A percentile compares a stretch with the other conserved stretches of the same genome.
These are phyloP conservation scores for Actinostola sp. DNA, from an alignment of 92 coral and sea anemone genomes.

Conservation along the genomic window DNA sequence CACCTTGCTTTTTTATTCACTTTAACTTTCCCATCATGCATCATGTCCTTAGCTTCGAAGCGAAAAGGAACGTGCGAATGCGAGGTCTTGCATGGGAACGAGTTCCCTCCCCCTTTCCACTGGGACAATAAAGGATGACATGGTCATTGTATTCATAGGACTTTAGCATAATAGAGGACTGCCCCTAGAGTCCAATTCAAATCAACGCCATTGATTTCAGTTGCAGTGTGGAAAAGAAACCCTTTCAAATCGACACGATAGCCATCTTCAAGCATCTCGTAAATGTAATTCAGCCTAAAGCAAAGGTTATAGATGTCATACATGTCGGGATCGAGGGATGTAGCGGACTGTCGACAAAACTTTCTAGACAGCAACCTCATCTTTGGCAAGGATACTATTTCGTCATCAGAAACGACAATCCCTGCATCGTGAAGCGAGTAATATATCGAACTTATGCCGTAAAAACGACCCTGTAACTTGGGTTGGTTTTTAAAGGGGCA, in stretches of 20 bases:
- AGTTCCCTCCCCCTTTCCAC: too few relatives aligned
- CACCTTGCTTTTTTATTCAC: too few relatives aligned
- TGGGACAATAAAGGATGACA: too few relatives aligned
- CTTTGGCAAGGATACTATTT: constrained; percentile 8
- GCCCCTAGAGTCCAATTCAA: constrained; percentile 55
- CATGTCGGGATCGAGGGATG: not conserved
- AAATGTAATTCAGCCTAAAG: constrained; percentile 44
- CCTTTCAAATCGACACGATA: not conserved
- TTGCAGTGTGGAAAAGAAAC: constrained; percentile 12
- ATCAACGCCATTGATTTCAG: constrained; percentile 35
- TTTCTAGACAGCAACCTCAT: not conserved
- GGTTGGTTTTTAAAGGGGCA: constrained; percentile 55
- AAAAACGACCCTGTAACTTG: constrained; percentile 28
- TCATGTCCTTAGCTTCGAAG: too few relatives aligned
- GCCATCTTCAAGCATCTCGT: constrained; percentile 43
- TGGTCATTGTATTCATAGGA: constrained; percentile 3
- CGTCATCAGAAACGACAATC: constrained; percentile 19
- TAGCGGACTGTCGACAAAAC: constrained; percentile 17
- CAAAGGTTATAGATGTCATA: constrained; percentile 18
- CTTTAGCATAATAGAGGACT: constrained; percentile 10
- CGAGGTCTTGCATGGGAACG: too few relatives aligned
- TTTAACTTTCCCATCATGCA: too few relatives aligned
- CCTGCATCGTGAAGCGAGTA: constrained; percentile 30
- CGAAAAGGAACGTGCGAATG: too few relatives aligned
- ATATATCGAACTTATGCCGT: constrained; percentile 37